phyloP scores from a whole-genome alignment of 2,113 vertebrate genomes.

The Eurypyga helias region DNA sequence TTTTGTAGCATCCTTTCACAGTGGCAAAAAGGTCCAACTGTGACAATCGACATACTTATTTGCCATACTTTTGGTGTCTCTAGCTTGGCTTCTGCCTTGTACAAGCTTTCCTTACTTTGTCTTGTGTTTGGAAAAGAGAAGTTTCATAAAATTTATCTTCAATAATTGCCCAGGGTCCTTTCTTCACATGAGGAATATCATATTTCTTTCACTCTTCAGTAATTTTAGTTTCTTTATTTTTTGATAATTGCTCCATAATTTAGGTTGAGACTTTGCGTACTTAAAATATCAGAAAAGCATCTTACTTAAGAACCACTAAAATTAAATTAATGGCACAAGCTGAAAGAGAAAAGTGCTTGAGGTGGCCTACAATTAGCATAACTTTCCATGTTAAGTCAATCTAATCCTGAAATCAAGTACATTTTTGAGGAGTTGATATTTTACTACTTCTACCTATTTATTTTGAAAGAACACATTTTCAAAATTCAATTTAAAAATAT shows the following conservation, averaged over 20 bases:
- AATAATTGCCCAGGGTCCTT: background rate
- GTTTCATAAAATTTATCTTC: background rate
- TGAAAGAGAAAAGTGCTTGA: background rate
- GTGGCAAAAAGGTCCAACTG: background rate
- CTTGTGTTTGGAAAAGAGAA: background rate
- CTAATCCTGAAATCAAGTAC: background rate
- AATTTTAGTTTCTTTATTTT: background rate
- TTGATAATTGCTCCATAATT: background rate
- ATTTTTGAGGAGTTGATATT: background rate
- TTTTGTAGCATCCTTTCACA: background rate
- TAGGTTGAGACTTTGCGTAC: background rate
- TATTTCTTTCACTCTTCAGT: background rate
- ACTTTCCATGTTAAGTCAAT: background rate
- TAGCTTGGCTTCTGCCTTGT: background rate
- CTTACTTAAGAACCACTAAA: background rate
- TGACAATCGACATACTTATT: background rate
- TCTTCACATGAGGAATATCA: background rate
- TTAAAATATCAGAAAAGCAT: background rate
- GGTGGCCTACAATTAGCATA: background rate
- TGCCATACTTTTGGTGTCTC: background rate
- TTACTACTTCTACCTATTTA: background rate
- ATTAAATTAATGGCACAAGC: background rate
- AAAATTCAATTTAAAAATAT: background rate
- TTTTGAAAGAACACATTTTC: background rate
- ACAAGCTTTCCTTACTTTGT: background rate